Evolutionary conservation across 2,888 invertebrate genomes (phyloP), one percentile per base, ranked within the genome.

Genomic region (Platycheirus rosarum): DNA sequence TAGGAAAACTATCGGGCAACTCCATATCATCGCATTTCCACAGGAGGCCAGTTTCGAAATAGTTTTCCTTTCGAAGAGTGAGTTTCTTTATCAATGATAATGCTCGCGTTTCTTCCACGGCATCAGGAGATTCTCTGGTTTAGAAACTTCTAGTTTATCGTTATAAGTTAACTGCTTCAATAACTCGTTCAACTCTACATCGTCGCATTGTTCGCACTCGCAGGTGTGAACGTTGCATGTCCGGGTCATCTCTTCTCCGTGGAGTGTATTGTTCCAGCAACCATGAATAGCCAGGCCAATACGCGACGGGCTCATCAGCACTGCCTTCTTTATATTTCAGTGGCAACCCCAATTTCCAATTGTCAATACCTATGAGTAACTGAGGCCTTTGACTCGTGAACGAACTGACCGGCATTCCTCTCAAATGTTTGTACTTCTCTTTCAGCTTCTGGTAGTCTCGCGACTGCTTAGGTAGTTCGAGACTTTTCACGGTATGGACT

Each of bases 61-160:
- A n/a, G n/a, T n/a, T n/a, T n/a, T n/a, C n/a, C n/a, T 35, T 63
- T 6, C 63, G 48, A 48, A n/a, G 8, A n/a, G 63, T 48, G 18
- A 35, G 8, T n/a, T 35, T 29, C n/a, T 53, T 35, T 14, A 63
- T n/a, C 20, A 49, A 23, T 7, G 35, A 9, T n/a, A n/a, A n/a
- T n/a, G n/a, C n/a, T n/a, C n/a, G n/a, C n/a, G n/a, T n/a, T n/a
- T n/a, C n/a, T n/a, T n/a, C n/a, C n/a, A n/a, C n/a, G n/a, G n/a
- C n/a, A n/a, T n/a, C n/a, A n/a, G n/a, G n/a, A n/a, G 53, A 13
- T 13, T 32, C 20, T 29, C 13, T 4, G 42, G 14, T 9, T 46
- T 68, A 9, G 44, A 7, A 20, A 44, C 23, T n/a, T 42, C 44
- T 2, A 46, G n/a, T 11, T 55, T 35, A 1, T 55, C 32, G 14